Evolutionary conservation across 2,797 vertebrate genomes (phyloP).

Genomic region (Thripadectes ignobilis): DNA sequence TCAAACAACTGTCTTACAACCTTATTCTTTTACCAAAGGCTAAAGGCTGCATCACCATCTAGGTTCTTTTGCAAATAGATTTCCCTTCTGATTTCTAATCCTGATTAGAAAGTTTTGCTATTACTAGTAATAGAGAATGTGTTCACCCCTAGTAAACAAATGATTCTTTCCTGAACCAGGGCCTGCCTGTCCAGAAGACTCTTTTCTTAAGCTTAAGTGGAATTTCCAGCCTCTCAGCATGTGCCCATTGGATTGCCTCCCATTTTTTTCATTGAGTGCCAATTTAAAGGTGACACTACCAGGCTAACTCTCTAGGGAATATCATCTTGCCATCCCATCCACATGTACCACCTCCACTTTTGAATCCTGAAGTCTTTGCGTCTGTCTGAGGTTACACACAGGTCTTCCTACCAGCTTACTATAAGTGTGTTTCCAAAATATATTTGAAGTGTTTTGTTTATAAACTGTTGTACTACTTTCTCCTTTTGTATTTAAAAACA

Average conservation of each 20-base stretch:
- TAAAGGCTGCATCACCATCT: background rate
- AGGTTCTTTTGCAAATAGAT: background rate
- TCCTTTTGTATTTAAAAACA: background rate
- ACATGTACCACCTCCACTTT: background rate
- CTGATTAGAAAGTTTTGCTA: background rate
- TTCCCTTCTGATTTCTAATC: background rate
- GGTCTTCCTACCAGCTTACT: background rate
- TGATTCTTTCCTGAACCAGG: background rate
- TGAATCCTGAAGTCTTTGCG: background rate
- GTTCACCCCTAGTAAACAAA: background rate
- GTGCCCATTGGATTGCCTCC: background rate
- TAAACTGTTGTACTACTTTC: background rate
- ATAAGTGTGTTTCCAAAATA: background rate
- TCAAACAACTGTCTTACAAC: background rate
- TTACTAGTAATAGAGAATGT: background rate
- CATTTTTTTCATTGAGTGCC: background rate
- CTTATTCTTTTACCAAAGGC: background rate
- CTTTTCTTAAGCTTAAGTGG: background rate
- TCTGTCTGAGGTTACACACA: background rate
- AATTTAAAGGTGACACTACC: background rate
- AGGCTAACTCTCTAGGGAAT: background rate
- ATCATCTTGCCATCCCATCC: background rate
- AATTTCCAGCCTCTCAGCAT: background rate
- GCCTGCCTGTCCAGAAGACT: background rate
- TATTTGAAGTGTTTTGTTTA: background rate